A percentile compares a stretch with the other conserved stretches of the same genome.
These are phyloP conservation scores for Galaxias olidus DNA, from an alignment of 2,797 vertebrate species.

Conservation along the genomic window DNA sequence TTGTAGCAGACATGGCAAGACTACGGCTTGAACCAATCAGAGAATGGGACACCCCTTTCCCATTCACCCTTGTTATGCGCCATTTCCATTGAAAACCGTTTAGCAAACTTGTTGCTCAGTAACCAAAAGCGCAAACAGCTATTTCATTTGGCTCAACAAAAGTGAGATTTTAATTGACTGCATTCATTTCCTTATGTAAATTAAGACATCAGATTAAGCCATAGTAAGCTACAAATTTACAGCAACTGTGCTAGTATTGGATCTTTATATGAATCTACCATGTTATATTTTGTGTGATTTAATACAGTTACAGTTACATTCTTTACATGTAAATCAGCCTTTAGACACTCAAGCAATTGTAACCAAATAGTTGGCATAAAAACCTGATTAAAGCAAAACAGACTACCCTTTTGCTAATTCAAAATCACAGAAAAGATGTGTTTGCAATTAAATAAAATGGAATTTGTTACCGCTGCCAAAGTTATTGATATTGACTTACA, in stretches of 20 bases:
- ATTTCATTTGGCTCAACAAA: too few species aligned
- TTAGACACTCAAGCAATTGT: constrained; percentile 24
- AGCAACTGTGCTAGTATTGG: constrained; percentile 53
- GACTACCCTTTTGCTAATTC: constrained; percentile 17
- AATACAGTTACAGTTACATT: constrained; percentile 32
- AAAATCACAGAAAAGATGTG: constrained; percentile 15
- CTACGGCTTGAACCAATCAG: constrained; percentile 34
- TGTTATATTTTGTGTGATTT: constrained; percentile 62
- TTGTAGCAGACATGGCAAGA: constrained; percentile 45
- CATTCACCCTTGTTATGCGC: too few species aligned
- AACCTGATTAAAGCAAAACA: too few species aligned
- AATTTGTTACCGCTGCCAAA: constrained; percentile 4
- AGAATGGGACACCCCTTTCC: constrained; percentile 55
- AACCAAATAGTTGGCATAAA: constrained; percentile 20
- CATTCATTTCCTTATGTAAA: too few species aligned
- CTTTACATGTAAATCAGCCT: constrained; percentile 30
- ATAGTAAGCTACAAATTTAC: constrained; percentile 56
- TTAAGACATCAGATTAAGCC: constrained; percentile 31
- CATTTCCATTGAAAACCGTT: too few species aligned
- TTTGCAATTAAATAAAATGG: constrained; percentile 16
- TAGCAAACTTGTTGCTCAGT: too few species aligned
- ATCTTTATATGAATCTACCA: constrained; percentile 39
- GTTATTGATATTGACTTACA: constrained; percentile 5
- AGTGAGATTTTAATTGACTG: background rate
- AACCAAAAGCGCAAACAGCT: too few species aligned